These are phyloP conservation scores for Drosophila cardini DNA, from an alignment of 1,140 invertebrate species.

Conservation along the genomic window DNA sequence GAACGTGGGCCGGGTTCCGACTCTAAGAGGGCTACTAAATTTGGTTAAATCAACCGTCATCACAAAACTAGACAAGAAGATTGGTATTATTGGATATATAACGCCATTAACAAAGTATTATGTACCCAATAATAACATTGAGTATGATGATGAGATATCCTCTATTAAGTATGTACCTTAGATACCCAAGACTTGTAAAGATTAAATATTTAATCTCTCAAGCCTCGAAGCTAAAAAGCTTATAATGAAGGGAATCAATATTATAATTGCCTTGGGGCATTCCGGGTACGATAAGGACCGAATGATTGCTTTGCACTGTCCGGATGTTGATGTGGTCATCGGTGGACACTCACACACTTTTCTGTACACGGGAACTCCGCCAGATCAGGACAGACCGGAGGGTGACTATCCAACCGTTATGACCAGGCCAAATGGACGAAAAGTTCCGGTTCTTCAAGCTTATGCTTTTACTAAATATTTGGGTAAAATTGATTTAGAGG, in stretches of 20 bases:
- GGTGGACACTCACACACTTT: constrained; percentile 95
- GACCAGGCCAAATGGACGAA: constrained; percentile 88
- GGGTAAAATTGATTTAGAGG: constrained; percentile 88
- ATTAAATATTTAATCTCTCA: too few species aligned
- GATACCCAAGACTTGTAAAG: background rate
- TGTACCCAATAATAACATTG: constrained; percentile 87
- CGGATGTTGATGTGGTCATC: constrained; percentile 93
- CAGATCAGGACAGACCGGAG: constrained; percentile 85
- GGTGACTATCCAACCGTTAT: constrained; percentile 92
- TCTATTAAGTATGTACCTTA: constrained; percentile 85
- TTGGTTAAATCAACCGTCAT: constrained; percentile 89
- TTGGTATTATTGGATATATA: constrained; percentile 96
- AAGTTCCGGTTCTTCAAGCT: constrained; percentile 94
- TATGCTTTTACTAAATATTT: constrained; percentile 97
- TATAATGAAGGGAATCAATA: constrained; percentile 88
- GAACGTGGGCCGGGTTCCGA: constrained; percentile 88
- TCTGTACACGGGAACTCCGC: constrained; percentile 86
- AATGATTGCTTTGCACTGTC: constrained; percentile 90
- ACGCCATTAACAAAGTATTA: constrained; percentile 91
- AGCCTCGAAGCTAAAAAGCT: constrained; percentile 88
- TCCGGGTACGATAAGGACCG: constrained; percentile 92
- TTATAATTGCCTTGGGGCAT: constrained; percentile 95
- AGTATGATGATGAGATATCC: constrained; percentile 90
- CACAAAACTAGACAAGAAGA: constrained; percentile 86
- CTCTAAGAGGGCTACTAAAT: constrained; percentile 81